Evolutionary conservation across 2,797 vertebrate species (phyloP), one percentile per base, ranked within the genome.

Genomic region (Moxostoma hubbsi): DNA sequence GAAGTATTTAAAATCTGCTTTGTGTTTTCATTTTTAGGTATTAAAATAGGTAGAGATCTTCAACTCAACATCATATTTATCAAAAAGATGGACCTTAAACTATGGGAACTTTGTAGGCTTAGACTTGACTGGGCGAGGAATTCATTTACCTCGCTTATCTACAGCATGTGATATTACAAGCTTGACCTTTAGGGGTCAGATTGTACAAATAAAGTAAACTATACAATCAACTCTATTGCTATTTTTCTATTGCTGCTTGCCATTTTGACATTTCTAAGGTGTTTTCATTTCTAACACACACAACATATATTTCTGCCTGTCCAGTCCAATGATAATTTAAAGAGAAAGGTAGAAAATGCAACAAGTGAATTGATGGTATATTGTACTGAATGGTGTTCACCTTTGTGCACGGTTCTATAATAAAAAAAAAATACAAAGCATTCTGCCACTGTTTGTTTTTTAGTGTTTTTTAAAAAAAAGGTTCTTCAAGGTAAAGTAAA

Each of bases 11-110:
- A 68, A 12, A 45, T 9, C 36, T 12, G 9, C 50, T 36, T 62
- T 65, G 6, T 63, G 8, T 79, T 54, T 71, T 66, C 18, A 15
- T 75, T n/a, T 73, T 79, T 79, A 79, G 77, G 58, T 79, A 79
- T 79, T 79, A 72, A 47, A 46, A 46, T 4, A 15, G 62, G 15
- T 15, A 43, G 7, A 46, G 45, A 68, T 16, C 50, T 11, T 59
- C 16, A 16, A 57, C 36, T 9, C 7, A 59, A 9, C 36, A 55
- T 66, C 74, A 58, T n/a, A 70, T 66, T 53, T 18, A 18, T 36
- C 13, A 73, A 50, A 15, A 55, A 15, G 9, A 13, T 10, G 45
- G 8, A 50, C 47, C 12, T 50, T 53, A 16, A 73, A 12, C 8
- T 11, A 57, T 24, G 5, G 4, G 16, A n/a, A n/a, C 11, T 46